Conservation (phyloP, 1,140 invertebrate genomes). For the Drosophila lacertosa region DNA sequence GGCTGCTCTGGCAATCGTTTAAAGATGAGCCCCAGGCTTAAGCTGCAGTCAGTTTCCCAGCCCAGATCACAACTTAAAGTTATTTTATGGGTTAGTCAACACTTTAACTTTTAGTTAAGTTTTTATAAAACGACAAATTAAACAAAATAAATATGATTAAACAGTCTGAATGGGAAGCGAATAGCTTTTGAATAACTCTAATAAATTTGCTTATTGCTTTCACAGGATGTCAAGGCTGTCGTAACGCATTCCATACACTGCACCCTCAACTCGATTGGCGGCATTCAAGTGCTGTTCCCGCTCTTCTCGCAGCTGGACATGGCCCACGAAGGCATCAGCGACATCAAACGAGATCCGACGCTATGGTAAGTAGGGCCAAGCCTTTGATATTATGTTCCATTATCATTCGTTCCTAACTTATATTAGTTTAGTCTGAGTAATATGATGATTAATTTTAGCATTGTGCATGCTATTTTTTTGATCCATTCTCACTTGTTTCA, state of each 20-base stretch:
- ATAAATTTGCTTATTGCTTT: slow-evolving; percentile 37
- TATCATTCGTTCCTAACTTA: background rate
- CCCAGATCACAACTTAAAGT: no score
- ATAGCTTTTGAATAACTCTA: background rate
- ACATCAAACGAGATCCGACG: slow-evolving; percentile 92
- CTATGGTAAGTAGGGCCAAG: slow-evolving; percentile 88
- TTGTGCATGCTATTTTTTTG: no score
- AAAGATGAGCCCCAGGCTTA: background rate
- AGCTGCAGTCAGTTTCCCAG: no score
- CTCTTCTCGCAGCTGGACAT: slow-evolving; percentile 98
- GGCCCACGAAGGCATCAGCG: slow-evolving; percentile 91
- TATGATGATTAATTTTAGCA: no score
- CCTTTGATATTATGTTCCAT: slow-evolving; percentile 1
- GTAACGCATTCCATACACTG: slow-evolving; percentile 99
- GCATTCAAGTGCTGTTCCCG: slow-evolving; percentile 99
- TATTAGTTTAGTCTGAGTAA: no score
- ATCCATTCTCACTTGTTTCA: slow-evolving; percentile 1
- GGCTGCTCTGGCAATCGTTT: background rate
- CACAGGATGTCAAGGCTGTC: slow-evolving; percentile 98
- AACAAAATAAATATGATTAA: no score
- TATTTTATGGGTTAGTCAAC: no score
- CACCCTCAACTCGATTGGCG: slow-evolving; percentile 99
- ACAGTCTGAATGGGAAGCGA: no score
- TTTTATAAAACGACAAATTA: no score
- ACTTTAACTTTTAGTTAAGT: no score